Base-by-base conservation (phyloP, 2,113 vertebrate genomes). In the Hippocampus abdominalis region DNA sequence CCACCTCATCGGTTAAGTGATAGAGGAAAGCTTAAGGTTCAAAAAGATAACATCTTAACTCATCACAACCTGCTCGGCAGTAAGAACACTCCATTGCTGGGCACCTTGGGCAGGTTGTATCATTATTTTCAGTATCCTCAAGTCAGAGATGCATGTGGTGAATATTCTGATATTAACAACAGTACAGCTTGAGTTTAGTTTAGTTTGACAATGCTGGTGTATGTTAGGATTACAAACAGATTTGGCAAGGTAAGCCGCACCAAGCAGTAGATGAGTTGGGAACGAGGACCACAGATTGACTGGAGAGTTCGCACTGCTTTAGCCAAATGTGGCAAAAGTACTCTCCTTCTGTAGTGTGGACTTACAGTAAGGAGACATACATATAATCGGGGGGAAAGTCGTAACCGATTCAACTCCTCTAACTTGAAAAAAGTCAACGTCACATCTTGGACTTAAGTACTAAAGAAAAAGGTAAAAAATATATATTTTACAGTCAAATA, bases 21-120 rank as follows among this genome's bases (percentile, higher is more conserved):
- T 54, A 71, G 40, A 78, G 49, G 69, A 81, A 79, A 78, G 81
- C 63, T 80, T 76, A 89, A 83, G 78, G 86, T 89, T 84, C 84
- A 86, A 44, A 70, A 69, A 79, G 51, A 80, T 64, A 83, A 66
- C 62, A 75, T 70, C 75, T 83, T 76, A 64, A 76, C 77, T 72
- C 70, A 80, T 69, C 53, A 27, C 42, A 42, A 68, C 74, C 64
- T 59, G 63, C 40, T 61, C 42, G 20, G 9, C 23, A 56, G 68
- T 54, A 72, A 23, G 68, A 12, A 79, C 71, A 64, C 39, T 61
- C 56, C 56, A 70, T 32, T 75, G 72, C 44, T 9, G 8, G 7
- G 29, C 29, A 29, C 29, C 18, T 53, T 64, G 40, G 60, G 44
- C 16, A 29, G 8, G 10, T 77, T 62, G 32, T 64, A 40, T 21